These are phyloP conservation scores for Hippocampus guttulatus DNA, from an alignment of 2,113 vertebrate species.

Conservation along the genomic window DNA sequence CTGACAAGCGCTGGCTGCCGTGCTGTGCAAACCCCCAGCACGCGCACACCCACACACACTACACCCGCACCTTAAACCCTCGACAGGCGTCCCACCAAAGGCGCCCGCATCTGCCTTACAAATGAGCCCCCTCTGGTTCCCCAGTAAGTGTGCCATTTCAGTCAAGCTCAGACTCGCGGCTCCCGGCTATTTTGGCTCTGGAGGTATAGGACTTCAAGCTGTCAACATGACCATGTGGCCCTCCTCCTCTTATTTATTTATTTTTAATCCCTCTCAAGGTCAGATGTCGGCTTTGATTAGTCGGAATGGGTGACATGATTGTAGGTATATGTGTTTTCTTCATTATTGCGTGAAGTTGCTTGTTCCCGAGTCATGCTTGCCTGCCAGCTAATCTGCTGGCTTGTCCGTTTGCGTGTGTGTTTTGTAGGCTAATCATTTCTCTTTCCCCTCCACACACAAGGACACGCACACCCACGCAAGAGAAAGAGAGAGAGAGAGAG, in stretches of 20 bases:
- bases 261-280: constrained; percentile 16
- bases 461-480: constrained; percentile 1
- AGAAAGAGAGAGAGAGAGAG: too few relatives aligned
- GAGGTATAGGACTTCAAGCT: constrained; percentile 43
- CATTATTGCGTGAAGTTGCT: constrained; percentile 48
- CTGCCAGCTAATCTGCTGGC: constrained; percentile 27
- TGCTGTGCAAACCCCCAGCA: constrained; percentile 42
- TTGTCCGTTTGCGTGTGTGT: constrained; percentile 41
- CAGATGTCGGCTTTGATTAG: constrained; percentile 54
- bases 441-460: constrained; percentile 13
- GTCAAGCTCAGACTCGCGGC: constrained; percentile 15
- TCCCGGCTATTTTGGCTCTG: constrained; percentile 28
- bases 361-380: constrained; percentile 39
- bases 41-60: neutral
- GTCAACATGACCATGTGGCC: constrained; percentile 46
- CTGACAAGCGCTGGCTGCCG: constrained; percentile 66
- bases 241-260: constrained; percentile 16
- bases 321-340: constrained; percentile 46
- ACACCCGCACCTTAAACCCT: constrained; percentile 28
- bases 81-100: constrained; percentile 47
- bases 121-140: constrained; percentile 59
- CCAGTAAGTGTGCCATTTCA: constrained; percentile 37
- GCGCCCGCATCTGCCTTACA: constrained; percentile 65
- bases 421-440: constrained; percentile 31
- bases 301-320: constrained; percentile 39